Base-by-base conservation (phyloP, 2,113 vertebrate species). In the Pachycephala philippinensis region DNA sequence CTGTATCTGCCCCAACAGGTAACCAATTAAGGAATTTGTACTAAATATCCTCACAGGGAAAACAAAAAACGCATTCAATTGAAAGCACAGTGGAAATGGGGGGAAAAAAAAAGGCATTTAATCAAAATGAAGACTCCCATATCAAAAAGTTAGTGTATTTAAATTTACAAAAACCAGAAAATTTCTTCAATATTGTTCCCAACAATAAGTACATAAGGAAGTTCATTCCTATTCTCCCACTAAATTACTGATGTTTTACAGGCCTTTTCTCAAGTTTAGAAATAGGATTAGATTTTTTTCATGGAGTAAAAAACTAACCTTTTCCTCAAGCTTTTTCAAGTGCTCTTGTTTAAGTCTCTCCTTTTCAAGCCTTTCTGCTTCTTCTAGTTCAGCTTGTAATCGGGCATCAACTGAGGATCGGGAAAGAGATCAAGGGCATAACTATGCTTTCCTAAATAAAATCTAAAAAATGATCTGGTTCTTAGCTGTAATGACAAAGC, bases 341-440 rank as follows among this genome's bases (percentile, higher is more conserved):
- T 95, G 98, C 89, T 99, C 98, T 72, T 68, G 90, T 75, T 98
- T 92, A 26, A 97, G 92, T 42, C 84, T 97, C 81, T 99, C 97
- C 71, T 65, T 98, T 93, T 99, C 98, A 72, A 98, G 79, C 50
- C 97, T 98, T 81, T 98, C 98, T 85, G 96, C 95, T 92, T 98
- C 98, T 93, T 99, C 98, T 93, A 61, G 96, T 84, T 99, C 98
- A 39, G 95, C 96, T 79, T 95, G 97, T 21, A 98, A 31, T 6
- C 50, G 90, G 39, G 98, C 98, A 88, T 99, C 98, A 92, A 98
- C 99, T 99, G 84, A 57, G 95, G 75, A 93, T 80, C 40, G 31
- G 84, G 47, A 92, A 95, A 80, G 23, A 70, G 6, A 60, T 56
- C 21, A 65, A 66, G 4, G 64, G 11, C 40, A 64, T 27, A 70